Evolutionary conservation across 2,888 invertebrate species (phyloP), one percentile per base, ranked within the genome.

Genomic region (Rhorus exstirpatorius): DNA sequence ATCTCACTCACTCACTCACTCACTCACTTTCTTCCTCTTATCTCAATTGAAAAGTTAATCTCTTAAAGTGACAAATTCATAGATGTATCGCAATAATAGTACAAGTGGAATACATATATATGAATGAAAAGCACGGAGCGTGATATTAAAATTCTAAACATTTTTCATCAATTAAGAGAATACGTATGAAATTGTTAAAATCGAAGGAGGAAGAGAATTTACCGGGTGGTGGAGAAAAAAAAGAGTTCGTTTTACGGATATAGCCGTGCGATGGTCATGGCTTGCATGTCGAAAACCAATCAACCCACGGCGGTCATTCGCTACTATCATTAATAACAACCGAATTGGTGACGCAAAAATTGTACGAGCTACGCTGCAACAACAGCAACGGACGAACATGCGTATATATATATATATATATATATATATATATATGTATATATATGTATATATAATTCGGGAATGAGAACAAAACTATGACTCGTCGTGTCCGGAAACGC

Each of bases 311-410:
- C 85, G 83, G 74, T 79, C 68, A 60, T 78, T 68, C 78, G 72
- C 61, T 68, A 49, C 74, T 79, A 81, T 87, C 89, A 87, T 90
- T 89, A 88, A 90, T 90, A 89, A 90, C 88, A 83, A 85, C 84
- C 53, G 63, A 61, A 86, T 84, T 86, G 85, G 51, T 63, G 68
- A 70, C 61, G 46, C 74, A 72, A 61, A 44, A 35, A 53, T 44
- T 17, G 46, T 61, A 31, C 24, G 55, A 46, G 53, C 71, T 67
- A 26, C 26, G 76, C 72, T 19, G 10, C 71, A 49, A 49, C 75
- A 46, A 35, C 70, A 44, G 26, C 74, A 75, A 10, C 26, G 26
- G 31, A 44, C 65, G 72, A 60, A 60, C 41, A 51, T 49, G 21
- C 58, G 55, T n/a, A n/a, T n/a, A n/a, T n/a, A n/a, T n/a, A n/a